Evolutionary conservation across 2,113 vertebrate genomes (phyloP), one percentile per base, ranked within the genome.

Genomic region (Crotalus helleri): DNA sequence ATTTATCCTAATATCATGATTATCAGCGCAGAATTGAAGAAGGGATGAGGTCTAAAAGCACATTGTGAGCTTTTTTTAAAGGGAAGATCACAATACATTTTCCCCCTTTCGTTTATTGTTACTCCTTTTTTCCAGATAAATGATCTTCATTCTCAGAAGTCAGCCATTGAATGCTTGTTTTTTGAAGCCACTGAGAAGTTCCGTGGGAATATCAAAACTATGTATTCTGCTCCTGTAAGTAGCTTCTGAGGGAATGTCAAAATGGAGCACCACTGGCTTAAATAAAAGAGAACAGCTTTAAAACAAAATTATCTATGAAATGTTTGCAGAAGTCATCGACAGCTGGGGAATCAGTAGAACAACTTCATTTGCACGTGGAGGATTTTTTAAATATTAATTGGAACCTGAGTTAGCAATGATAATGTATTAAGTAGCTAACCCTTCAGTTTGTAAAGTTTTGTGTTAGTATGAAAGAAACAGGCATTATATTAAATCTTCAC

Each of bases 201-300:
- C 94, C 97, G 99, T 96, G 98, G 98, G 93, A 99, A 96, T 69
- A 98, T 99, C 94, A 99, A 99, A 95, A 98, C 98, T 95, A 99
- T 99, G 99, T 99, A 99, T 95, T 99, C 99, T 1, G 97, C 98
- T 19, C 97, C 98, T 0, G 99, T 99, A 97, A 97, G 99, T 98
- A 92, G 88, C 23, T 69, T 8, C 1, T 13, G 23, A 4, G 19
- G 59, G 29, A 13, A 54, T n/a, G 49, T 54, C 87, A n/a, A 29
- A 15, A 49, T n/a, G 12, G 26, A 53, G 39, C 17, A 39, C 3
- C 53, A 88, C 15, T 55, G 15, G 17, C 15, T 53, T 57, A 57
- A 88, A 33, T 33, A 5, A 33, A 88, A 55, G 26, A 55, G 19
- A 88, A 55, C 51, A 33, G 23, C 15, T 39, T 88, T 55, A 51